Evolutionary conservation across 2,888 invertebrate species (phyloP).

Genomic region (Cyclophora punctaria): DNA sequence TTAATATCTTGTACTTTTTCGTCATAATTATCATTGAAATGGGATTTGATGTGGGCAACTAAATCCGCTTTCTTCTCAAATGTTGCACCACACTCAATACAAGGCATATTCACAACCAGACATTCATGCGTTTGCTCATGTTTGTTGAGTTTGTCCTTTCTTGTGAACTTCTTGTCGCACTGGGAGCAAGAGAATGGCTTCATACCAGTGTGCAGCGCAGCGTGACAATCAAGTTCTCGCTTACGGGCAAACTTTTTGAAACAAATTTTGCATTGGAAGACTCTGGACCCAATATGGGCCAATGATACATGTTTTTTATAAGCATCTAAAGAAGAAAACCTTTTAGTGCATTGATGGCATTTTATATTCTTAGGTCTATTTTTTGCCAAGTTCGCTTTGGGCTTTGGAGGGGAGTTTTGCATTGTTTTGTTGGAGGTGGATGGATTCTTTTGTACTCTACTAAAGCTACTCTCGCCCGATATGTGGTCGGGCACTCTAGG

Average conservation of each 20-base stretch:
- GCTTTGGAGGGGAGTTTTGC: conserved; percentile 48
- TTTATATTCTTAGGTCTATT: conserved; percentile 68
- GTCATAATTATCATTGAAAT: conserved; percentile 68
- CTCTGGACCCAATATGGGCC: conserved; percentile 70
- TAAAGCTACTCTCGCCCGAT: conserved; percentile 63
- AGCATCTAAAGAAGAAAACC: conserved; percentile 66
- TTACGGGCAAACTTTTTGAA: conserved; percentile 80
- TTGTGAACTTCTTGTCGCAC: conserved; percentile 80
- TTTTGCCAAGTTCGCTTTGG: conserved; percentile 43
- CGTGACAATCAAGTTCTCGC: conserved; percentile 81
- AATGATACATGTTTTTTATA: conserved; percentile 71
- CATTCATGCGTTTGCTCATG: conserved; percentile 80
- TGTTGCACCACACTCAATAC: conserved; percentile 76
- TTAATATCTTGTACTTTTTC: conserved; percentile 57
- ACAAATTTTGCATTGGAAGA: conserved; percentile 79
- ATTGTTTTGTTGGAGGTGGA: conserved; percentile 38
- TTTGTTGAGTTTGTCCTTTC: conserved; percentile 80
- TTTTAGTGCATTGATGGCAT: conserved; percentile 70
- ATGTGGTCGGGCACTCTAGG: conserved; percentile 72
- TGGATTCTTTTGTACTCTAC: conserved; percentile 51
- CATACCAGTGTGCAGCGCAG: conserved; percentile 78
- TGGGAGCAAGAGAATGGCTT: conserved; percentile 80
- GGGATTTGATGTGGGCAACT: conserved; percentile 76
- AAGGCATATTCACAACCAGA: conserved; percentile 75
- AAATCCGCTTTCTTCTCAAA: conserved; percentile 76